Percentiles rank a stretch among this genome's conserved stretches.
These are phyloP conservation scores for Euborellia annulipes DNA, from an alignment of 1,140 invertebrate species.

Conservation along the genomic window DNA sequence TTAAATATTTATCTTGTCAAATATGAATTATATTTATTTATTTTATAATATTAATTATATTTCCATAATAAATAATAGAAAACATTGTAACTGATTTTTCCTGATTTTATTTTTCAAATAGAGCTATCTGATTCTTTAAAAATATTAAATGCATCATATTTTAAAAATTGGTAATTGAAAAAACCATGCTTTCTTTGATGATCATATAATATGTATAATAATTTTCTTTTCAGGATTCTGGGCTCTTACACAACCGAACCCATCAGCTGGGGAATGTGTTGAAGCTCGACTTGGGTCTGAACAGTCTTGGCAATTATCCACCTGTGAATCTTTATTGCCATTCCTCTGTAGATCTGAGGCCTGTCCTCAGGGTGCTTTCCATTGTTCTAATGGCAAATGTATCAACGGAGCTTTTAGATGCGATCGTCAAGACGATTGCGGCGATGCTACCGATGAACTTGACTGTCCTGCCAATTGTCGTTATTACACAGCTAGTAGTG, in stretches of 20 bases:
- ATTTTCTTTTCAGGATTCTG: conserved; percentile 50
- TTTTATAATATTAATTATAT: too few relatives aligned
- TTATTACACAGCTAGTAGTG: conserved; percentile 82
- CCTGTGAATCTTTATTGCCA: conserved; percentile 82
- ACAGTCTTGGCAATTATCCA: conserved; percentile 84
- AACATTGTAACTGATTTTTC: too few relatives aligned
- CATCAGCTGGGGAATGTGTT: conserved; percentile 73
- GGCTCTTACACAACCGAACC: conserved; percentile 73
- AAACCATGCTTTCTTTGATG: too few relatives aligned
- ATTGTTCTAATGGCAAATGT: conserved; percentile 84
- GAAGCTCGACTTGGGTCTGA: conserved; percentile 33
- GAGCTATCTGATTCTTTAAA: too few relatives aligned
- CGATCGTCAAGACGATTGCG: conserved; percentile 86
- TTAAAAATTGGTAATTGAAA: too few relatives aligned
- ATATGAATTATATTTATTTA: too few relatives aligned
- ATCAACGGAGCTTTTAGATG: conserved; percentile 79
- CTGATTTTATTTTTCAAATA: too few relatives aligned
- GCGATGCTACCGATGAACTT: conserved; percentile 79
- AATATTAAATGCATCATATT: too few relatives aligned
- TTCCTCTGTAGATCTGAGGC: conserved; percentile 85
- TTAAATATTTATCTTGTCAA: too few relatives aligned
- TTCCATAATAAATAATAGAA: too few relatives aligned
- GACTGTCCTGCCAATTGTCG: conserved; percentile 78
- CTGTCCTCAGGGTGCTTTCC: conserved; percentile 81
- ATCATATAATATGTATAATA: conserved; percentile 1